phyloP scores from a whole-genome alignment of 2,888 invertebrate genomes.

The Stratiomys singularior region DNA sequence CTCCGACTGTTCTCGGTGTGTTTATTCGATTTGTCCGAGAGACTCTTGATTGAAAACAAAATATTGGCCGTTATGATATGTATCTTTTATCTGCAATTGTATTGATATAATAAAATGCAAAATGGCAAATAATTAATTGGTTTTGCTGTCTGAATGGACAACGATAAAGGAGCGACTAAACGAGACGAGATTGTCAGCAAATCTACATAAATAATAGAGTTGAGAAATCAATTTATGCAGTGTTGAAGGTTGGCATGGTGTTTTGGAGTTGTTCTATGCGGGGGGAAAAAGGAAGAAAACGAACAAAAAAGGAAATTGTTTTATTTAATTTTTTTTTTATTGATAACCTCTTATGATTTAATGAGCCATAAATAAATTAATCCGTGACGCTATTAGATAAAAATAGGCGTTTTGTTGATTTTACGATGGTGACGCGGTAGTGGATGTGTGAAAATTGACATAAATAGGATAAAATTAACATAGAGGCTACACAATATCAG shows the following conservation, averaged over 20 bases:
- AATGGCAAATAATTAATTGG: constrained; percentile 12
- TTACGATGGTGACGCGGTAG: too few species aligned
- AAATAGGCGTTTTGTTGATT: too few species aligned
- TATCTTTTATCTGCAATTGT: background rate
- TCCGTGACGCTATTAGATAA: background rate
- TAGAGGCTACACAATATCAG: too few species aligned
- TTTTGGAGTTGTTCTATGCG: too few species aligned
- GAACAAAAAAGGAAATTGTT: background rate
- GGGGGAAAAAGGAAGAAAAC: too few species aligned
- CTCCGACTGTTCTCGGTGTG: too few species aligned
- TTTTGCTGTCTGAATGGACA: background rate
- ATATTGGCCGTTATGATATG: constrained; percentile 4
- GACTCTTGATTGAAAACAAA: background rate
- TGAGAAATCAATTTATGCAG: constrained; percentile 16
- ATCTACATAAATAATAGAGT: background rate
- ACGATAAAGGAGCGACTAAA: background rate
- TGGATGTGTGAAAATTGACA: too few species aligned
- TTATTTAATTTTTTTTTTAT: constrained; percentile 23
- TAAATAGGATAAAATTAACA: too few species aligned
- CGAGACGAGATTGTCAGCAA: too few species aligned
- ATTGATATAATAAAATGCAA: background rate
- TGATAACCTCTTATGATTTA: constrained; percentile 35
- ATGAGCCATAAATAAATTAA: constrained; percentile 35
- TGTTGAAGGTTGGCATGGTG: background rate
- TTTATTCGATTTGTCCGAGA: too few species aligned